These are phyloP conservation scores for Ectropis crepuscularia DNA, from an alignment of 2,888 invertebrate genomes.

Conservation along the genomic window DNA sequence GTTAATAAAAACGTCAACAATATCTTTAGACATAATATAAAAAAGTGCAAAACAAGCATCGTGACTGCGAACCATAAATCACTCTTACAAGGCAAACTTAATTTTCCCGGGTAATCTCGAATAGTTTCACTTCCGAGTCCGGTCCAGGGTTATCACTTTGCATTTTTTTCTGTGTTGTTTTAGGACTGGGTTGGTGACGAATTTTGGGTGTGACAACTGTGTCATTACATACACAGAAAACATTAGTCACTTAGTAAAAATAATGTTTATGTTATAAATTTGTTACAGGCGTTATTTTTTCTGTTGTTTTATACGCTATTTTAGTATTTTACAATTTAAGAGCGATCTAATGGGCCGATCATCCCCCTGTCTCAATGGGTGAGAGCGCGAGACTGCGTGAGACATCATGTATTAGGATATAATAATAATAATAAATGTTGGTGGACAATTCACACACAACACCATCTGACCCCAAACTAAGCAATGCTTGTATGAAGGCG, in stretches of 20 bases:
- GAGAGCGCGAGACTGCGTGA: too few relatives aligned
- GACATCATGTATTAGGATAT: too few relatives aligned
- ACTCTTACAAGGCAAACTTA: conserved; percentile 41
- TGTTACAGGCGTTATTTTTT: too few relatives aligned
- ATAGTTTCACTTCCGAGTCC: conserved; percentile 26
- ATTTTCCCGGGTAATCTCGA: conserved; percentile 38
- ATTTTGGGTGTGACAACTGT: background rate
- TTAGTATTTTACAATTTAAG: too few relatives aligned
- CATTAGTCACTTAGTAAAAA: background rate
- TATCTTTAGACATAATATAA: conserved; percentile 21
- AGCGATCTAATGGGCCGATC: too few relatives aligned
- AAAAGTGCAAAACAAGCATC: conserved; percentile 34
- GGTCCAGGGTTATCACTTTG: conserved; percentile 11
- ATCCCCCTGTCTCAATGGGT: too few relatives aligned
- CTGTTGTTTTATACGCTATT: too few relatives aligned
- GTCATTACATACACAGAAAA: background rate
- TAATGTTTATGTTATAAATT: too few relatives aligned
- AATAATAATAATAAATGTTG: too few relatives aligned
- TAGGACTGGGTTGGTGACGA: conserved; percentile 7
- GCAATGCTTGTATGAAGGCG: too few relatives aligned
- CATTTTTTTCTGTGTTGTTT: conserved; percentile 15
- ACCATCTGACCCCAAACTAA: too few relatives aligned
- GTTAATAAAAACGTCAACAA: conserved; percentile 13
- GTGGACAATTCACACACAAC: too few relatives aligned
- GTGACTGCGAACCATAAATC: conserved; percentile 34